Evolutionary conservation across 1,140 invertebrate genomes (phyloP).

Genomic region (Amyelois transitella): DNA sequence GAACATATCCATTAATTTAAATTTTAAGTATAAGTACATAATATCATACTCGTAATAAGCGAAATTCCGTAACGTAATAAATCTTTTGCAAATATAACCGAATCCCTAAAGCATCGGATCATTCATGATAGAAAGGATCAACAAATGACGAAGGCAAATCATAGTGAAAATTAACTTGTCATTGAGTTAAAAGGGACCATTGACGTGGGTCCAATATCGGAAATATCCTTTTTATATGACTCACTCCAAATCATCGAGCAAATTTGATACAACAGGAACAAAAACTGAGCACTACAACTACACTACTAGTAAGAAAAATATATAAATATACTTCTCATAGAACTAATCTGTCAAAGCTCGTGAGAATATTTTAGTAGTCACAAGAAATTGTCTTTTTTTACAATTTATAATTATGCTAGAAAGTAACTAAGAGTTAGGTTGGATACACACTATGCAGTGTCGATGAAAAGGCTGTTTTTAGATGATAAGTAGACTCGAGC

Average conservation of each 20-base stretch:
- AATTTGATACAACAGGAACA: constrained; percentile 19
- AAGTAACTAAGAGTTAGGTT: constrained; percentile 8
- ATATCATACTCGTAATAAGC: too few relatives aligned
- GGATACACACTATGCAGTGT: background rate
- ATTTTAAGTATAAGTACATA: too few relatives aligned
- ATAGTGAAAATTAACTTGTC: background rate
- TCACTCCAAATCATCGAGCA: constrained; percentile 25
- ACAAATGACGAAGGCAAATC: background rate
- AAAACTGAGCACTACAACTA: constrained; percentile 41
- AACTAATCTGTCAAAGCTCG: constrained; percentile 68
- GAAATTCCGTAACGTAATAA: background rate
- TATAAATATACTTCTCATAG: constrained; percentile 65
- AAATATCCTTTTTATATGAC: background rate
- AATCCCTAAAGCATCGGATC: background rate
- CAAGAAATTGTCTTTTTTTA: constrained; percentile 68
- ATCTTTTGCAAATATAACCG: background rate
- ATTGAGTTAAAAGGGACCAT: background rate
- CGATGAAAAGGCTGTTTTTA: background rate
- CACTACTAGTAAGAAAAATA: constrained; percentile 70
- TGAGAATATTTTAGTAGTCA: constrained; percentile 61
- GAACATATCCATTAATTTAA: too few relatives aligned
- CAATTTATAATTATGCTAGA: constrained; percentile 47
- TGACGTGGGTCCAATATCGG: background rate
- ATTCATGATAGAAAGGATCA: background rate
- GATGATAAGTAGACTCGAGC: too few relatives aligned